Conservation (phyloP, 2,797 vertebrate species). For the Sarcoramphus papa region DNA sequence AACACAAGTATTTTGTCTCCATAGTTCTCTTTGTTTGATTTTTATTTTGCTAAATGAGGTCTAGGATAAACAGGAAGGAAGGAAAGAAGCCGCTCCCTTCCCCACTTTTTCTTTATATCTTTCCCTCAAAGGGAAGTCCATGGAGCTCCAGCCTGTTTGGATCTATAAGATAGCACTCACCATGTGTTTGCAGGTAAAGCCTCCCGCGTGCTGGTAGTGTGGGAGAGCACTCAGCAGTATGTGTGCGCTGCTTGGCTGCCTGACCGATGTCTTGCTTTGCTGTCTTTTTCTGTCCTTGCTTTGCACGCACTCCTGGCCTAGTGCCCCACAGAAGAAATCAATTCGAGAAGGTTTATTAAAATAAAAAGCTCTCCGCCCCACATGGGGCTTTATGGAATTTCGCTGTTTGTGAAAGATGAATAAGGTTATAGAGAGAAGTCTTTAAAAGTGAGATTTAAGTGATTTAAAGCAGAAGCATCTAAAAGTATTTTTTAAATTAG, state of each 20-base stretch:
- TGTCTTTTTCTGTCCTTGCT: background rate
- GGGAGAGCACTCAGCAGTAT: background rate
- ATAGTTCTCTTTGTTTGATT: background rate
- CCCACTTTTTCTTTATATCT: background rate
- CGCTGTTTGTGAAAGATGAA: background rate
- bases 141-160: background rate
- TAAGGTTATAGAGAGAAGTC: background rate
- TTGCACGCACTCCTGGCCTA: background rate
- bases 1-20: background rate
- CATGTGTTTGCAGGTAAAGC: background rate
- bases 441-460: background rate
- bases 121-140: background rate
- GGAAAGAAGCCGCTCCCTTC: background rate
- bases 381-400: background rate
- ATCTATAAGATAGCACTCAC: background rate
- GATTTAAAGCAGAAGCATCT: background rate
- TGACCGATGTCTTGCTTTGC: background rate
- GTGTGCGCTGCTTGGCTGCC: background rate
- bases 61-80: background rate
- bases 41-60: background rate
- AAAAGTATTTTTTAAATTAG: background rate
- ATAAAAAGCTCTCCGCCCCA: background rate
- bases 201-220: fast-evolving
- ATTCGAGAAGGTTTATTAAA: background rate
- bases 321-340: background rate